Percentiles rank a stretch among this genome's conserved stretches.
These are phyloP conservation scores for Scortum barcoo DNA, from an alignment of 2,113 vertebrate species.

Conservation along the genomic window DNA sequence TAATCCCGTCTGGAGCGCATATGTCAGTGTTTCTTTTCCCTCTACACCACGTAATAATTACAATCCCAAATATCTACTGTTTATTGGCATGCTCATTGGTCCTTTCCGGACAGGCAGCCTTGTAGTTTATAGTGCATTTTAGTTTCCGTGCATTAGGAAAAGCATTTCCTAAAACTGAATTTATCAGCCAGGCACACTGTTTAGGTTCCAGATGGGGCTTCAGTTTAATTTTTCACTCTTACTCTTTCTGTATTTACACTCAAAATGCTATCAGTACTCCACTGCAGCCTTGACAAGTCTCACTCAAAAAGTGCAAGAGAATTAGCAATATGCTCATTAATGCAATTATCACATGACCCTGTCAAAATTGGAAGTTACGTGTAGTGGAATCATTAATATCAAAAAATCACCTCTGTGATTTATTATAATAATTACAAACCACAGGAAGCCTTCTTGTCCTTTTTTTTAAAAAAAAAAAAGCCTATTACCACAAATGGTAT, in stretches of 20 bases:
- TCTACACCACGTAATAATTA: conserved; percentile 30
- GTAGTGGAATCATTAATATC: too few relatives aligned
- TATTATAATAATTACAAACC: conserved; percentile 8
- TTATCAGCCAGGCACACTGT: neutral
- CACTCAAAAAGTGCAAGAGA: neutral
- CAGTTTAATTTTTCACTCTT: neutral
- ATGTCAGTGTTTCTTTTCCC: conserved; percentile 45
- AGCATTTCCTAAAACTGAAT: neutral
- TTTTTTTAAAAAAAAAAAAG: neutral
- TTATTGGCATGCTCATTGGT: neutral
- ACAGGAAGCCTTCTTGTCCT: neutral
- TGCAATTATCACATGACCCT: neutral
- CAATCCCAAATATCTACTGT: conserved; percentile 23
- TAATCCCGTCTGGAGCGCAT: conserved; percentile 51
- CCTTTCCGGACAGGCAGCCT: neutral
- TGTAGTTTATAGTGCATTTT: neutral
- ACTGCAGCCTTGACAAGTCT: neutral
- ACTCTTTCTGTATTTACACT: neutral
- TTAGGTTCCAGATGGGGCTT: neutral
- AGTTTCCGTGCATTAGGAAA: neutral
- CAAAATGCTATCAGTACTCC: neutral
- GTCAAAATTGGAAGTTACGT: neutral
- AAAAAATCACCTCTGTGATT: neutral
- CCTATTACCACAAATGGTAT: neutral
- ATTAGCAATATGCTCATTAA: neutral